phyloP scores from a whole-genome alignment of 2,888 invertebrate genomes.

The Xanthia icteritia region DNA sequence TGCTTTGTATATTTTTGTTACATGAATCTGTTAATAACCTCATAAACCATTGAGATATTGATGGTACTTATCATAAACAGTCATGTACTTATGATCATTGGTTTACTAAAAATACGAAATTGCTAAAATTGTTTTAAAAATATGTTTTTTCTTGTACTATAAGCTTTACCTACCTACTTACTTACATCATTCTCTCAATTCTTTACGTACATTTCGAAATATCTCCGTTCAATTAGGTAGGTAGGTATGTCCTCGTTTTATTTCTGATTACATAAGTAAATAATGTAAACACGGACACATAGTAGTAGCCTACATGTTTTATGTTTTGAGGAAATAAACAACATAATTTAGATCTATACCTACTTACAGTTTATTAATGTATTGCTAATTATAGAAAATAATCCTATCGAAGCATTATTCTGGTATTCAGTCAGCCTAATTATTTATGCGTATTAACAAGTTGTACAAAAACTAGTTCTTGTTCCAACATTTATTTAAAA shows the following conservation, averaged over 20 bases:
- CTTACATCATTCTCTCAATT: conserved; percentile 34
- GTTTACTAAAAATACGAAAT: too few relatives aligned
- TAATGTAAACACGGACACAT: conserved; percentile 41
- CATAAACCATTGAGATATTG: not conserved
- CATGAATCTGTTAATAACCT: not conserved
- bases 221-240: conserved; percentile 46
- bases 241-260: conserved; percentile 59
- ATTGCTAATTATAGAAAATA: not conserved
- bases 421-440: not conserved
- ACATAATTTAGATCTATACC: conserved; percentile 12
- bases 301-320: conserved; percentile 24
- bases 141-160: not conserved
- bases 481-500: conserved; percentile 4
- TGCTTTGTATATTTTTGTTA: not conserved
- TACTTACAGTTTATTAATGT: conserved; percentile 2
- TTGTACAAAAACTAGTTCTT: conserved; percentile 39
- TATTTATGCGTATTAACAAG: conserved; percentile 5
- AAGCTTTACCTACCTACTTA: not conserved
- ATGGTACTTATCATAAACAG: too few relatives aligned
- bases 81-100: too few relatives aligned
- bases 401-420: not conserved
- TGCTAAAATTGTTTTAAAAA: not conserved
- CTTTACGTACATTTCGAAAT: conserved; percentile 46
- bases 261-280: conserved; percentile 59
- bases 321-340: conserved; percentile 47